Evolutionary conservation across 2,888 invertebrate genomes (phyloP), one percentile per base, ranked within the genome.

Genomic region (Plagodis pulveraria): DNA sequence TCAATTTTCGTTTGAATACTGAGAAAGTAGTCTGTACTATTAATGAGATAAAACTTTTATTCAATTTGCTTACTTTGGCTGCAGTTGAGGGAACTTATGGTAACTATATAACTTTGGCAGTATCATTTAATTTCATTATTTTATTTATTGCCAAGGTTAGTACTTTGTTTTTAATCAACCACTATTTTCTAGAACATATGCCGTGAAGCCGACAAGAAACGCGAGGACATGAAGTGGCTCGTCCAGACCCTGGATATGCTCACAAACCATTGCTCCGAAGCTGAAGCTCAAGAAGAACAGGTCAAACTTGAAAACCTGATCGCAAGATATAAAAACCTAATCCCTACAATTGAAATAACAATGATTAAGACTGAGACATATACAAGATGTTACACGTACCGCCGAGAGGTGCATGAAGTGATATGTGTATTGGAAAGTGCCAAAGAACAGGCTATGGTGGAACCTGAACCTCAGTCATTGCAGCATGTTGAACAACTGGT

Each of bases 191-290:
- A 98, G 98, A 95, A 95, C 83, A 96, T 98, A 72, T 98, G 98
- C 83, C 96, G 96, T 63, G 97, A 98, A 89, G 98, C 98, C 40
- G 98, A 98, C 81, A 94, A 94, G 60, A 97, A 97, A 83, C 95
- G 98, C 34, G 98, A 98, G 84, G 98, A 98, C 76, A 98, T 98
- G 96, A 98, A 98, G 81, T 98, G 98, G 97, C 93, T 99, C 56
- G 97, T 98, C 0, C 97, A 98, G 86, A 97, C 97, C 10, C 89
- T 99, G 52, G 98, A 99, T 77, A 96, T 96, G 73, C 94, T 99
- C 61, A 95, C 97, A 22, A 95, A 96, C 58, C 96, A 97, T 78
- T 96, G 97, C 70, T 95, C 96, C 9, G 97, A 98, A 74, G 93
- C 94, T 47, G 97, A 98, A 86, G 96, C 97, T 0, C 93, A 95